phyloP scores from a whole-genome alignment of 2,113 vertebrate genomes.

The Echinops telfairi region DNA sequence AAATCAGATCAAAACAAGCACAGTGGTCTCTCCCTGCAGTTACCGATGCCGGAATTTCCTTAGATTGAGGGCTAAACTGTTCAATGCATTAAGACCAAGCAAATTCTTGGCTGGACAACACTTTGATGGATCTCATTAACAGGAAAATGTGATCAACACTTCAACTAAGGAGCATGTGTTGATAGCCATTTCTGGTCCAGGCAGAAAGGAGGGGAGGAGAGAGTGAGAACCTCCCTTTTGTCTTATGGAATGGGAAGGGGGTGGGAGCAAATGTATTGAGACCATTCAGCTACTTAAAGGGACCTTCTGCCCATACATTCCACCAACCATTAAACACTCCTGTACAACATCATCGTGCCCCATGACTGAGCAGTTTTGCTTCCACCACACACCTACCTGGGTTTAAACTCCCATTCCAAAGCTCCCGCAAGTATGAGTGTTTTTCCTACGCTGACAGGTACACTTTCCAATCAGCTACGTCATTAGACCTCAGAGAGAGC shows the following conservation, averaged over 20 bases:
- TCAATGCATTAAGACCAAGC: neutral
- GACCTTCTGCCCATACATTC: fast-evolving
- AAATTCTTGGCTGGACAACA: neutral
- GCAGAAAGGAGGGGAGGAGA: neutral
- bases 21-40: constrained; percentile 4
- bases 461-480: neutral
- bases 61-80: constrained; percentile 3
- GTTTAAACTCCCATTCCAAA: neutral
- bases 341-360: fast-evolving
- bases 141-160: neutral
- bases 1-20: constrained; percentile 38
- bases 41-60: neutral
- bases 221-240: fast-evolving
- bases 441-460: neutral
- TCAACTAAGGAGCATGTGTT: neutral
- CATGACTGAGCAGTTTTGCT: neutral
- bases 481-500: neutral
- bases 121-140: neutral
- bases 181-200: constrained; percentile 13
- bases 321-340: fast-evolving
- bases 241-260: neutral
- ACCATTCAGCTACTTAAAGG: neutral
- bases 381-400: neutral
- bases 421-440: neutral
- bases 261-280: neutral